Conservation (phyloP, 2,888 invertebrate genomes). For the Pollenia labialis region DNA sequence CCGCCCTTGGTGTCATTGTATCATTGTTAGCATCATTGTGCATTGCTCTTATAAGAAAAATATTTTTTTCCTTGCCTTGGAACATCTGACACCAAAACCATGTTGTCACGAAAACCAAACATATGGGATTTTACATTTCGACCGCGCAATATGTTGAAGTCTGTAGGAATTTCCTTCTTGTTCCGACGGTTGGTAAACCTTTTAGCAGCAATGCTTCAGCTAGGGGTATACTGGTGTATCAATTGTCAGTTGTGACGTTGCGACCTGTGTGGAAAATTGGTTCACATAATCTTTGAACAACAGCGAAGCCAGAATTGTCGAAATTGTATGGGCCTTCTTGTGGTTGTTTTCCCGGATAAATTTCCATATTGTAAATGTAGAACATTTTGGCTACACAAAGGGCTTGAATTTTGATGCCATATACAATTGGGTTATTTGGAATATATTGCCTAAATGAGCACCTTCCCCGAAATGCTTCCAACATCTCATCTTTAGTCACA, state of each 20-base stretch:
- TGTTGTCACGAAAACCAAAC: slow-evolving; percentile 62
- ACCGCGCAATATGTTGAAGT: no score
- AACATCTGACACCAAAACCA: slow-evolving; percentile 47
- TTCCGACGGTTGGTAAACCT: slow-evolving; percentile 60
- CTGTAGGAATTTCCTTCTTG: slow-evolving; percentile 48
- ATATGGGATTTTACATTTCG: no score
- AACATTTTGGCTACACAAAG: slow-evolving; percentile 29
- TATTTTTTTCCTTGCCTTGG: not conserved
- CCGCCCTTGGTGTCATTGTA: slow-evolving; percentile 48
- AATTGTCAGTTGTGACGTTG: slow-evolving; percentile 54
- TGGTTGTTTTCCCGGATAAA: slow-evolving; percentile 62
- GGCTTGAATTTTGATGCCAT: slow-evolving; percentile 28
- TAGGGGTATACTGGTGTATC: slow-evolving; percentile 38
- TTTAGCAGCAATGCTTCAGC: slow-evolving; percentile 48
- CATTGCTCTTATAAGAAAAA: slow-evolving; percentile 5
- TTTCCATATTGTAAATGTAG: slow-evolving; percentile 55
- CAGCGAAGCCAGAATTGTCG: slow-evolving; percentile 40
- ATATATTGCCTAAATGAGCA: slow-evolving; percentile 29
- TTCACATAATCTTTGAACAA: slow-evolving; percentile 27
- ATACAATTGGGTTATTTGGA: slow-evolving; percentile 51
- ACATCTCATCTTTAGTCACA: slow-evolving; percentile 53
- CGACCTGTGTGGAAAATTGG: not conserved
- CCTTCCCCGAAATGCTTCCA: slow-evolving; percentile 31
- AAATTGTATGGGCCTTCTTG: slow-evolving; percentile 28
- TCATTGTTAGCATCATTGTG: not conserved